phyloP scores from a whole-genome alignment of 2,113 vertebrate genomes.

The Otocyon megalotis region DNA sequence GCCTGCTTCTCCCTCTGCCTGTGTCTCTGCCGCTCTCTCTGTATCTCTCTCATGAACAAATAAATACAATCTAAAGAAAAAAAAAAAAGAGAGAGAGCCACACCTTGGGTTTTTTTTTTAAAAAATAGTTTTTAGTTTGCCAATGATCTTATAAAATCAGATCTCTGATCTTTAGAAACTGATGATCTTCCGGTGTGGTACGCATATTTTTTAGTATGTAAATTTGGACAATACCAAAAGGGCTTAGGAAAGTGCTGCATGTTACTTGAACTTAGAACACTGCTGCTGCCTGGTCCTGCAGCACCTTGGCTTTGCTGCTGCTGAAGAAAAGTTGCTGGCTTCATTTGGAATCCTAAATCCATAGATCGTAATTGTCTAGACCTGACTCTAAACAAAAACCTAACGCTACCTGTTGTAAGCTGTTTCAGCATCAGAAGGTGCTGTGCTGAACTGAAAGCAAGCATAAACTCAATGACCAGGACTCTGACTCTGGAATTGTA shows the following conservation, averaged over 20 bases:
- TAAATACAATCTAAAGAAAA: too few species aligned
- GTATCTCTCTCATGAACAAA: too few species aligned
- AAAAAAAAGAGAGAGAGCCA: neutral
- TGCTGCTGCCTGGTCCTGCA: neutral
- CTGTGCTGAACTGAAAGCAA: neutral
- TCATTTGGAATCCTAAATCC: neutral
- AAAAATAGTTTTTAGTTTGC: neutral
- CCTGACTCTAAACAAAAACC: neutral
- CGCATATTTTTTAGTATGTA: neutral
- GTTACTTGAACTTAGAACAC: neutral
- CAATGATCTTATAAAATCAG: conserved; percentile 7
- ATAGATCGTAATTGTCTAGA: neutral
- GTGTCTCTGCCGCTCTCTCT: too few species aligned
- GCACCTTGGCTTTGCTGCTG: neutral
- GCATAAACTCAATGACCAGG: neutral
- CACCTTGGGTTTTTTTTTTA: neutral
- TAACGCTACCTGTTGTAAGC: neutral
- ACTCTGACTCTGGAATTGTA: neutral
- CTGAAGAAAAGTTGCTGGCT: neutral
- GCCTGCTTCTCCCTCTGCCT: too few species aligned
- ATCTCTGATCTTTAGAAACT: neutral
- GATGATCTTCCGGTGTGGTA: neutral
- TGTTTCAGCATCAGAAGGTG: neutral
- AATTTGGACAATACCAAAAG: neutral
- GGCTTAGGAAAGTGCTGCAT: neutral